These are phyloP conservation scores for Pseudolaguvia tuberculata DNA, from an alignment of 2,113 vertebrate species.

Conservation along the genomic window DNA sequence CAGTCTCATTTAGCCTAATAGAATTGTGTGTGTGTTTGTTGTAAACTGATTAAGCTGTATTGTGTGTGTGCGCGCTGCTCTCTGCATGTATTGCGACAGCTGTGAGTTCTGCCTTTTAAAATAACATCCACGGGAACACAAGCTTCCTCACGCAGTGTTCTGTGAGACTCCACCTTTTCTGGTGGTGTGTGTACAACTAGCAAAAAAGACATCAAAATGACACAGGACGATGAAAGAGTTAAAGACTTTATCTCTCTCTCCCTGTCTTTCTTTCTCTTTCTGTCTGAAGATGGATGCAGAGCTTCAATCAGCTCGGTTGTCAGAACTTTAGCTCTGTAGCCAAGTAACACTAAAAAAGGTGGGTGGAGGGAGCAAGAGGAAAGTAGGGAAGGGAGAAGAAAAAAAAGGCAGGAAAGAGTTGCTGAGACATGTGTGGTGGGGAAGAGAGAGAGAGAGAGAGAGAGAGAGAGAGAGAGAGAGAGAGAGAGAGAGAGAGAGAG, in stretches of 20 bases:
- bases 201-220: too few relatives aligned
- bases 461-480: background rate
- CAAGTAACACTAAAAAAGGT: constrained; percentile 14
- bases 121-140: constrained; percentile 72
- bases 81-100: constrained; percentile 65
- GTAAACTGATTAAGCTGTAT: background rate
- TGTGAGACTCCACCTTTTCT: constrained; percentile 56
- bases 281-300: constrained; percentile 38
- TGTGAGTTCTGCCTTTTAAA: constrained; percentile 63
- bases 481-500: background rate
- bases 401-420: background rate
- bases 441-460: background rate
- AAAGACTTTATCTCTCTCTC: too few relatives aligned
- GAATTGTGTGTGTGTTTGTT: background rate
- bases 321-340: constrained; percentile 23
- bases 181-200: constrained; percentile 2
- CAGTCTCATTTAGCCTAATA: too few relatives aligned
- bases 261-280: too few relatives aligned
- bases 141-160: constrained; percentile 64
- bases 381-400: constrained; percentile 9
- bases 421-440: background rate
- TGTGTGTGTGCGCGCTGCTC: background rate
- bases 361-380: constrained; percentile 10
- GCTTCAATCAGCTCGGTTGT: constrained; percentile 36
- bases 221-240: too few relatives aligned